Evolutionary conservation across 2,113 vertebrate species (phyloP), one percentile per base, ranked within the genome.

Genomic region (Hippolais icterina): DNA sequence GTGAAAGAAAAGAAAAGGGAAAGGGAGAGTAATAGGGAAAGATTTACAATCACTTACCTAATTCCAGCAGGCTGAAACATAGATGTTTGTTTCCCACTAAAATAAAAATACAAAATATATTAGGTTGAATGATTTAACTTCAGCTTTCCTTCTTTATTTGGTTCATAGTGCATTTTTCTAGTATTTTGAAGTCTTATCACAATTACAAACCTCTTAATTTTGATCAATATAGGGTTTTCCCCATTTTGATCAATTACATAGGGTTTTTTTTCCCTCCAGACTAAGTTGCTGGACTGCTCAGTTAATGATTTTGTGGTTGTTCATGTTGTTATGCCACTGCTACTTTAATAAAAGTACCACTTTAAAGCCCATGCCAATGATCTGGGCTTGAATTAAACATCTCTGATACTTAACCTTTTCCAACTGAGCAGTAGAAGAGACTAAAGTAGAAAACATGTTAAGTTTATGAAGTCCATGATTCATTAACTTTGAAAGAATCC

Each of bases 241-340:
- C 12, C 3, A 59, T 72, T 89, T 90, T 54, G 22, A 54, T 54
- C 27, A 47, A 39, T 19, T 20, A 25, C 1, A 35, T 28, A 9
- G 2, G 1, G 0, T 12, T 71, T 57, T 56, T 8, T 71, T 57
- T 52, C 6, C 0, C n/a, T 9, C 4, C 5, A 13, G 4, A 54
- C 3, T 52, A 86, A 80, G 53, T 49, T 91, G 1, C 2, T 68
- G 13, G 16, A 66, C 33, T 78, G 6, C 6, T 75, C 50, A 59
- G 27, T 46, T 79, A 83, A 72, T 68, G 31, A 8, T 59, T 10
- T 64, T n/a, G 33, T 60, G 7, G 11, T 60, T 52, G 12, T 25
- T 82, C 14, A 41, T 21, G 12, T 33, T 68, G 21, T 22, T 52
- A 22, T 31, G 16, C 1, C 44, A 15, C 4, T 59, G 1, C 3